Conservation (phyloP, 2,888 invertebrate species). For the Drosophila emarginata region DNA sequence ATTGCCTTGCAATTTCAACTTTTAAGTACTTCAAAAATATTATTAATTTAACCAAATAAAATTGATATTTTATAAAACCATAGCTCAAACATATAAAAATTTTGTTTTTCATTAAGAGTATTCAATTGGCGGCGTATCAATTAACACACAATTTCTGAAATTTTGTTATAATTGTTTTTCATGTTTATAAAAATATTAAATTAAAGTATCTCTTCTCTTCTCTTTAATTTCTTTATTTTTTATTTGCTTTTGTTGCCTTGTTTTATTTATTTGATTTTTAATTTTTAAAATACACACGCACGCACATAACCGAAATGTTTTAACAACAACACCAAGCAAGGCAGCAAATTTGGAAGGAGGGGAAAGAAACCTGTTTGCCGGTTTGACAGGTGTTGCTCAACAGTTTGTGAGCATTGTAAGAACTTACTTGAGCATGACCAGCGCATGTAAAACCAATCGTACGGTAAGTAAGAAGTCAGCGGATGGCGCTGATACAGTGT, state of each 20-base stretch:
- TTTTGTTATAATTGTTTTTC: background rate
- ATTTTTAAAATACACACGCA: constrained; percentile 22
- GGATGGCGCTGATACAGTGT: background rate
- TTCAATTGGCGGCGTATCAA: background rate
- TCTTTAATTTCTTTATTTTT: background rate
- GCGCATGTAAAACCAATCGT: constrained; percentile 45
- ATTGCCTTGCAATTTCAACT: too few species aligned
- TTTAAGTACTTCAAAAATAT: too few species aligned
- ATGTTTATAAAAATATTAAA: background rate
- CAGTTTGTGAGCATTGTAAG: background rate
- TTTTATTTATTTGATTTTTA: constrained; percentile 61
- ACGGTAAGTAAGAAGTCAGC: constrained; percentile 45
- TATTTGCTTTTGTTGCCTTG: constrained; percentile 19
- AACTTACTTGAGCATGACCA: constrained; percentile 71
- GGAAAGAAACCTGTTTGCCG: constrained; percentile 32
- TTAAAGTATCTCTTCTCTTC: constrained; percentile 13
- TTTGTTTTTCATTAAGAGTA: background rate
- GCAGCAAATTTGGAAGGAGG: background rate
- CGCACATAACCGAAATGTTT: background rate
- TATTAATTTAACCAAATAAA: background rate
- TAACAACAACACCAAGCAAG: constrained; percentile 4
- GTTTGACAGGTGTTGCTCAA: constrained; percentile 16
- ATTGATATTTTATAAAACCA: too few species aligned
- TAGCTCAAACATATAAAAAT: too few species aligned
- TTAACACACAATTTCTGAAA: background rate